phyloP scores from a whole-genome alignment of 2,113 vertebrate species.

The Podilymbus podiceps region DNA sequence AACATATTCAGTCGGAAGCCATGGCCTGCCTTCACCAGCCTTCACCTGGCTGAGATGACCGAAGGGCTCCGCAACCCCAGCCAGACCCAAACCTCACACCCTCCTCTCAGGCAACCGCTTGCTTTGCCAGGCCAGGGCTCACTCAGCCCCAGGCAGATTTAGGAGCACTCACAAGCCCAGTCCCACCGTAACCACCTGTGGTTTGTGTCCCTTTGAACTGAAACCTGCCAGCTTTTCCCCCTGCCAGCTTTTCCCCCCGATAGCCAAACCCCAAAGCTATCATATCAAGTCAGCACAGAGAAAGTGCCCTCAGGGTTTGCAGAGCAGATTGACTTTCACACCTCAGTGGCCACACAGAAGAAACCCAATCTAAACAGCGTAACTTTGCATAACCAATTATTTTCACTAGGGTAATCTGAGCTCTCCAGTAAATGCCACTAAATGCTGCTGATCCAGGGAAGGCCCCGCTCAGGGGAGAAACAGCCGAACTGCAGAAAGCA shows the following conservation, averaged over 20 bases:
- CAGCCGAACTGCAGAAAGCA: neutral
- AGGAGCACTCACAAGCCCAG: neutral
- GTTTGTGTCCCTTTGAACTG: neutral
- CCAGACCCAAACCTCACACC: neutral
- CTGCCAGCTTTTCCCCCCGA: fast-evolving
- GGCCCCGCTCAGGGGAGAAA: neutral
- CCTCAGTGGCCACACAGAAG: constrained; percentile 57
- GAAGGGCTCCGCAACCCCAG: neutral
- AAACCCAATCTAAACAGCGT: constrained; percentile 45
- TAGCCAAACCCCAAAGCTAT: neutral
- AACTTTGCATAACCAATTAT: constrained; percentile 67
- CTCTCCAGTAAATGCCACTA: constrained; percentile 33
- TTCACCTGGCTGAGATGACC: neutral
- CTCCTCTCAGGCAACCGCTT: fast-evolving
- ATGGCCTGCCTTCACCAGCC: neutral
- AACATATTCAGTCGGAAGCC: neutral
- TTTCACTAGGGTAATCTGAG: constrained; percentile 63
- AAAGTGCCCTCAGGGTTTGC: neutral
- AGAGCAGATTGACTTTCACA: constrained; percentile 52
- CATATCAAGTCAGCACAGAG: neutral
- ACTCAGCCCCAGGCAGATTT: neutral
- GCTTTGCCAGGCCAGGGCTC: neutral
- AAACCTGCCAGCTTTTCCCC: neutral
- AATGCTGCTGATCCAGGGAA: neutral
- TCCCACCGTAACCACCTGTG: neutral